phyloP scores from a whole-genome alignment of 1,140 invertebrate species.

The Apolygus lucorum region DNA sequence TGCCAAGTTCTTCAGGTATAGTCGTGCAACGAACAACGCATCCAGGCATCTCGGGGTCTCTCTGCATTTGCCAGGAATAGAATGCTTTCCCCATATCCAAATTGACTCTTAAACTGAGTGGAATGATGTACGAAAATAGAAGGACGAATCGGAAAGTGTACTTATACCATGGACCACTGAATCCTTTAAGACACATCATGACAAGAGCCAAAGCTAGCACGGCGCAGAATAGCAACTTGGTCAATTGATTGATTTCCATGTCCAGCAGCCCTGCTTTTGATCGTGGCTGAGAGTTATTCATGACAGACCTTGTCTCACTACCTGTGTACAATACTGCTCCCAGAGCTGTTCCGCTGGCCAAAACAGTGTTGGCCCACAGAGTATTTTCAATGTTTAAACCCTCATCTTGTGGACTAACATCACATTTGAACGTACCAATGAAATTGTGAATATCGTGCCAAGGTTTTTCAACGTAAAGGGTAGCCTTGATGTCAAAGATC shows the following conservation, averaged over 20 bases:
- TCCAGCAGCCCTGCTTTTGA: conserved; percentile 93
- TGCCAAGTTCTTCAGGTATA: conserved; percentile 95
- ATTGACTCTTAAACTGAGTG: conserved; percentile 85
- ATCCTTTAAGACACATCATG: conserved; percentile 93
- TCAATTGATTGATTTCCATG: conserved; percentile 90
- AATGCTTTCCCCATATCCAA: conserved; percentile 97
- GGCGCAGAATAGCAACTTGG: conserved; percentile 89
- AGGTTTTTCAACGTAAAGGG: conserved; percentile 92
- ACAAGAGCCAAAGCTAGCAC: conserved; percentile 84
- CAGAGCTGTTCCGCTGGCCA: conserved; percentile 91
- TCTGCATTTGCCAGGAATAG: conserved; percentile 94
- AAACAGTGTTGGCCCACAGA: conserved; percentile 95
- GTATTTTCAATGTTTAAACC: conserved; percentile 94
- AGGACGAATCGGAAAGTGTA: conserved; percentile 95
- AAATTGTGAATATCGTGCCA: conserved; percentile 97
- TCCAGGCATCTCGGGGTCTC: conserved; percentile 83
- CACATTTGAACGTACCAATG: conserved; percentile 85
- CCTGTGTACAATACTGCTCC: conserved; percentile 97
- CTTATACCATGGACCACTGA: conserved; percentile 90
- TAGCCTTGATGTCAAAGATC: conserved; percentile 63
- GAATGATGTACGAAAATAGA: conserved; percentile 96
- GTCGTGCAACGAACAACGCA: conserved; percentile 99
- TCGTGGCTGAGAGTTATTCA: conserved; percentile 94
- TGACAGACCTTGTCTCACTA: conserved; percentile 88
- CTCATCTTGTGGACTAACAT: conserved; percentile 51